Evolutionary conservation across 2,797 vertebrate genomes (phyloP), one percentile per base, ranked within the genome.

Genomic region (Micrastur ruficollis): DNA sequence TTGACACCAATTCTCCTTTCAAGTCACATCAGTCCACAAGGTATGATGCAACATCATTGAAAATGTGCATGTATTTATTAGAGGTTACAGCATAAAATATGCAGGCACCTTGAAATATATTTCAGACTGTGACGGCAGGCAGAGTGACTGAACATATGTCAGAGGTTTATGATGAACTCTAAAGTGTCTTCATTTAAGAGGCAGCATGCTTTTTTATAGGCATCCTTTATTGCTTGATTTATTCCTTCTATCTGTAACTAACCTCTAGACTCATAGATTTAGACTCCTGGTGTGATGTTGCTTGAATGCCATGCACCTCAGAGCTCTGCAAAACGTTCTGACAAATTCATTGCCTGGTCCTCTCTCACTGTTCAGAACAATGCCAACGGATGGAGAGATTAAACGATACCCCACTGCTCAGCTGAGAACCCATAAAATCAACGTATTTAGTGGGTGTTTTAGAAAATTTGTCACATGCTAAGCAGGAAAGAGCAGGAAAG

Each of bases 171-270:
- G 92, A 87, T 91, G 93, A 96, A 94, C 89, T 94, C 89, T 91
- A 46, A 94, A 94, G 79, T 62, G 50, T 96, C 94, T 96, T 94
- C 92, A 96, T 97, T 94, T 96, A 90, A 89, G 78, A 95, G 79
- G 36, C 47, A 87, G 65, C 62, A 83, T 90, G 78, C 62, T 93
- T 92, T 89, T 92, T 96, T 87, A 89, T 16, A 72, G 78, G 56
- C 68, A 80, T 66, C 89, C 81, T 97, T 95, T 94, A 95, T 88
- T 93, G 83, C 81, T 94, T 96, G 96, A 96, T 96, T 96, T 95
- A 95, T 92, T 83, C 84, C 22, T 85, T 94, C 79, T 90, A 88
- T 82, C 92, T 93, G 68, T 95, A 95, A 89, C 89, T 94, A 92
- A 94, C 90, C 92, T 88, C 75, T 56, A 83, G 62, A 91, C 84